A percentile compares a stretch with the other conserved stretches of the same genome.
These are phyloP conservation scores for Cylloceria caligata DNA, from an alignment of 2,888 invertebrate species.

Conservation along the genomic window DNA sequence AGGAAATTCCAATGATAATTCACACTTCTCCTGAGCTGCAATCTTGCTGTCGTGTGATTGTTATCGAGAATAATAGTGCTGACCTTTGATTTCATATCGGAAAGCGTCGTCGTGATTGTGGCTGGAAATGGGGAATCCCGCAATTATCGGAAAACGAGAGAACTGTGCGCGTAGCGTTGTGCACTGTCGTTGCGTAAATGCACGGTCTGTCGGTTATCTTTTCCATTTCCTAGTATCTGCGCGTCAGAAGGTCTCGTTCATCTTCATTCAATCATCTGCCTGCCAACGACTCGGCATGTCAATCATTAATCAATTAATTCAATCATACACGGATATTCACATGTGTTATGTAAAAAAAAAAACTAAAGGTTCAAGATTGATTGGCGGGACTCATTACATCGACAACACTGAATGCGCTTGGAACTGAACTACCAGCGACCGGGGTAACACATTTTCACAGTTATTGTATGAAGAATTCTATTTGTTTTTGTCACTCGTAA, in stretches of 20 bases:
- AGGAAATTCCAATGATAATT: constrained; percentile 30
- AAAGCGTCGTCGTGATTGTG: constrained; percentile 46
- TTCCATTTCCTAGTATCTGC: constrained; percentile 44
- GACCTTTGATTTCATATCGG: constrained; percentile 59
- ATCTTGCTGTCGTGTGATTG: constrained; percentile 50
- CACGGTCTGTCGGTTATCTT: constrained; percentile 51
- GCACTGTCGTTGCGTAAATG: constrained; percentile 58
- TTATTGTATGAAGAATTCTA: not conserved
- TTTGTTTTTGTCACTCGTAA: not conserved
- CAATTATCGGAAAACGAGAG: constrained; percentile 63
- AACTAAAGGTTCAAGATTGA: not conserved
- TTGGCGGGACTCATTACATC: not conserved
- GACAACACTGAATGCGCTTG: not conserved
- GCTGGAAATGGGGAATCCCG: constrained; percentile 36
- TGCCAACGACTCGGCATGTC: constrained; percentile 40
- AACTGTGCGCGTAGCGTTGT: constrained; percentile 44
- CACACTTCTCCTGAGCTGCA: constrained; percentile 17
- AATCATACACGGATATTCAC: constrained; percentile 25
- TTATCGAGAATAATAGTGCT: constrained; percentile 63
- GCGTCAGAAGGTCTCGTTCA: constrained; percentile 44
- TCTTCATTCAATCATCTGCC: constrained; percentile 53
- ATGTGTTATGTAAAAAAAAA: constrained; percentile 14
- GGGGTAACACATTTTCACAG: not conserved
- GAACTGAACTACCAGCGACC: not conserved
- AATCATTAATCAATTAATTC: constrained; percentile 55